Conservation (phyloP, 2,888 invertebrate genomes). For the Stenchaetothrips biformis region DNA sequence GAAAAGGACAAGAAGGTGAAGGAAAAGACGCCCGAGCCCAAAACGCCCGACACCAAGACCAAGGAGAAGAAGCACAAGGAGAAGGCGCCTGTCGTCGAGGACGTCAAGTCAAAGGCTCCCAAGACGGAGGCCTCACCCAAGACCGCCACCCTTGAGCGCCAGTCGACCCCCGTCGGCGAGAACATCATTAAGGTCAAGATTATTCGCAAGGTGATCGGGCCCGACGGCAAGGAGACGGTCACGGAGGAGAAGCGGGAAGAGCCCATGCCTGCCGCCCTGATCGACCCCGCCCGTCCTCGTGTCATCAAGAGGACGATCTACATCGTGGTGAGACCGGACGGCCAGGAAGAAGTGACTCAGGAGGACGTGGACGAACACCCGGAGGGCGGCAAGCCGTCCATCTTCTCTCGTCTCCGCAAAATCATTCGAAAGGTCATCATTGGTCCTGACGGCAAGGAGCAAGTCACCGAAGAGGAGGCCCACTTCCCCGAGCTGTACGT, state of each 20-base stretch:
- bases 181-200: background rate
- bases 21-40: background rate
- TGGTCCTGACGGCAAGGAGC: background rate
- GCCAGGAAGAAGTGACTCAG: background rate
- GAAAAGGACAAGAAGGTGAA: background rate
- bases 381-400: background rate
- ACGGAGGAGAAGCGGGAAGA: slow-evolving; percentile 1
- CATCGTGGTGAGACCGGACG: background rate
- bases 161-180: background rate
- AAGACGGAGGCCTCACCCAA: background rate
- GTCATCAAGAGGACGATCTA: background rate
- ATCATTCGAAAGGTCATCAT: background rate
- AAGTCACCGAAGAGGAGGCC: background rate
- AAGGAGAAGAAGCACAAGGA: slow-evolving; percentile 5
- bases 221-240: background rate
- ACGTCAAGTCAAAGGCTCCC: background rate
- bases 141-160: background rate
- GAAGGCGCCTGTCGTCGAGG: slow-evolving; percentile 1
- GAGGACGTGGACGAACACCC: background rate
- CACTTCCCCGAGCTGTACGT: slow-evolving; percentile 9
- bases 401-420: background rate
- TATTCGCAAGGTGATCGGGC: background rate
- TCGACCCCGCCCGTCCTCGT: background rate
- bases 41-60: background rate
- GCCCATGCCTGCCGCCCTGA: background rate